Evolutionary conservation across 2,888 invertebrate species (phyloP).

Genomic region (Limnephilus marmoratus): DNA sequence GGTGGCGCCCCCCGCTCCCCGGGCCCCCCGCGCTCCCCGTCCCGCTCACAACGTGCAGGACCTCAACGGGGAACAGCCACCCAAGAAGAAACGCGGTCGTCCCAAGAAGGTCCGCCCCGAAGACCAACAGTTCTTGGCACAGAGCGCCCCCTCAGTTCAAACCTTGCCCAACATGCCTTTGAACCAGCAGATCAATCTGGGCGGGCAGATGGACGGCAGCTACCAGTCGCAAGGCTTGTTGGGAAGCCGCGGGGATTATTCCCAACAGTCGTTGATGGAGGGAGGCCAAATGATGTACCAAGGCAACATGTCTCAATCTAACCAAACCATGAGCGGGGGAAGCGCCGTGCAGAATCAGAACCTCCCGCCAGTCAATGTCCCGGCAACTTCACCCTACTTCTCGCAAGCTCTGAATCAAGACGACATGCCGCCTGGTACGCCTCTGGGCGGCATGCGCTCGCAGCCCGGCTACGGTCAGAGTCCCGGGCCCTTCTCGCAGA

Average conservation of each 20-base stretch:
- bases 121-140: constrained; percentile 73
- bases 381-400: constrained; percentile 67
- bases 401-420: constrained; percentile 51
- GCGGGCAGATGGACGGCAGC: constrained; percentile 68
- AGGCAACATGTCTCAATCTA: constrained; percentile 54
- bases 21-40: constrained; percentile 75
- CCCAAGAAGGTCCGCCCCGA: constrained; percentile 90
- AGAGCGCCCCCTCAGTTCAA: constrained; percentile 56
- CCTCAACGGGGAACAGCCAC: constrained; percentile 75
- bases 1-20: constrained; percentile 78
- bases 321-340: constrained; percentile 43
- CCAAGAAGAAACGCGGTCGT: constrained; percentile 92
- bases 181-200: constrained; percentile 42
- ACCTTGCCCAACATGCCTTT: constrained; percentile 61
- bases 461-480: constrained; percentile 64
- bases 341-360: constrained; percentile 52
- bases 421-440: constrained; percentile 60
- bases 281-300: constrained; percentile 66
- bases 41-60: constrained; percentile 69
- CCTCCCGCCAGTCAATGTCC: constrained; percentile 66
- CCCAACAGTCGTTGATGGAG: constrained; percentile 57
- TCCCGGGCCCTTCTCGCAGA: constrained; percentile 69
- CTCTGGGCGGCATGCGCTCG: constrained; percentile 58
- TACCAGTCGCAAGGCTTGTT: constrained; percentile 68
- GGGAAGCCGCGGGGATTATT: constrained; percentile 51